These are phyloP conservation scores for Gallinago jamesoni DNA, from an alignment of 2,113 vertebrate genomes.

Conservation along the genomic window DNA sequence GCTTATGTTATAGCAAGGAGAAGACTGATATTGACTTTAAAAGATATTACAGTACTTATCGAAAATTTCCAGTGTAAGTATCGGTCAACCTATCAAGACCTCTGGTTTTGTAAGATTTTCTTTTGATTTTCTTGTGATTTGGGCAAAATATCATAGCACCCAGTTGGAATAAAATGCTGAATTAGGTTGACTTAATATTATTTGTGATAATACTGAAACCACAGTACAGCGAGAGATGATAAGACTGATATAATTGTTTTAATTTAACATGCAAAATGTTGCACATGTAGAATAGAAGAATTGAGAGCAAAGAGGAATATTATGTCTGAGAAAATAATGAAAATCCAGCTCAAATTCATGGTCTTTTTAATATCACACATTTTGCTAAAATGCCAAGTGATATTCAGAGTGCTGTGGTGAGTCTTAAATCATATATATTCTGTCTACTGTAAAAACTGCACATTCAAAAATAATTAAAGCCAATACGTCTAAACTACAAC, in stretches of 20 bases:
- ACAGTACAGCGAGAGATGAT: background rate
- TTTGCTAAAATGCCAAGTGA: constrained; percentile 59
- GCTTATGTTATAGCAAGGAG: background rate
- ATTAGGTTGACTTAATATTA: background rate
- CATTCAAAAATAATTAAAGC: constrained; percentile 68
- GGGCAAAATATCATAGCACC: background rate
- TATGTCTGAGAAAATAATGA: constrained; percentile 46
- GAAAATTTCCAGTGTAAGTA: background rate
- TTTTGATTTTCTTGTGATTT: background rate
- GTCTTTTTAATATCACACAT: constrained; percentile 56
- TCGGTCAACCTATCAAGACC: background rate
- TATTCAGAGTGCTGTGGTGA: constrained; percentile 26
- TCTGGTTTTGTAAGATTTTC: background rate
- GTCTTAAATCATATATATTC: constrained; percentile 54
- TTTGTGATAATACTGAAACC: background rate
- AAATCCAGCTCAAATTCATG: constrained; percentile 49
- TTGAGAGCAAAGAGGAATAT: constrained; percentile 4
- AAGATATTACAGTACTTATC: background rate
- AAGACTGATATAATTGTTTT: constrained; percentile 30
- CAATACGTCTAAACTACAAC: constrained; percentile 48
- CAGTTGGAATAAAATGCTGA: background rate
- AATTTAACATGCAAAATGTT: constrained; percentile 39
- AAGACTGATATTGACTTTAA: background rate
- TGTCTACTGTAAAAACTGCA: constrained; percentile 53
- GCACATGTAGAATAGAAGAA: constrained; percentile 16